Evolutionary conservation across 1,140 invertebrate species (phyloP), one percentile per base, ranked within the genome.

Genomic region (Listronotus oregonensis): DNA sequence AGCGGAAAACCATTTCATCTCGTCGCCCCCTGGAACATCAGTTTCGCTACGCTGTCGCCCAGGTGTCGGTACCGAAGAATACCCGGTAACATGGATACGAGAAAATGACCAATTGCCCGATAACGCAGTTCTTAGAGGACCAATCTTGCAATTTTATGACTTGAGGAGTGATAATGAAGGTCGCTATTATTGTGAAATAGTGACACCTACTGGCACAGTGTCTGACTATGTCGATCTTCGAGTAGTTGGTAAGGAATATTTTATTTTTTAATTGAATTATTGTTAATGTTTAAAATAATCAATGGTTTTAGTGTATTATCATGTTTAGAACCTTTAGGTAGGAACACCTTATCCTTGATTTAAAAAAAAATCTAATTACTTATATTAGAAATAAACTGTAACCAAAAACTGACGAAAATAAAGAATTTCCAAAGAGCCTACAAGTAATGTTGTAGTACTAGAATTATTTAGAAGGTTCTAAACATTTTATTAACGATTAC

Each of bases 151-250:
- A 64, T 81, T 87, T 44, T 70, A 71, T 65, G 71, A 83, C 50
- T 80, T 90, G 1, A 81, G 81, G 66, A 77, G 79, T 15, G 82
- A 85, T 42, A 89, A 93, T 73, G 82, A 82, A 64, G 91, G 90
- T 54, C 82, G 82, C 67, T 93, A 93, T 73, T 85, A 87, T 57
- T 92, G 90, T 77, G 80, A 86, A 67, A 82, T 86, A 15, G 76
- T 80, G 43, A 82, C 81, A 12, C 77, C 82, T 21, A 82, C 82
- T 49, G 79, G 81, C 39, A 75, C 79, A 54, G 82, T 82, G 47
- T 80, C 75, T 58, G 88, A 87, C 77, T 89, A 85, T 78, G 83
- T 91, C 76, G 84, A 89, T 72, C 81, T 91, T 27, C 82, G 80
- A 67, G 84, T 91, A 43, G 82, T 84, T 76, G 84, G 90, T 91